These are phyloP conservation scores for Reticulitermes lucifugus DNA, from an alignment of 2,888 invertebrate genomes.

Conservation along the genomic window DNA sequence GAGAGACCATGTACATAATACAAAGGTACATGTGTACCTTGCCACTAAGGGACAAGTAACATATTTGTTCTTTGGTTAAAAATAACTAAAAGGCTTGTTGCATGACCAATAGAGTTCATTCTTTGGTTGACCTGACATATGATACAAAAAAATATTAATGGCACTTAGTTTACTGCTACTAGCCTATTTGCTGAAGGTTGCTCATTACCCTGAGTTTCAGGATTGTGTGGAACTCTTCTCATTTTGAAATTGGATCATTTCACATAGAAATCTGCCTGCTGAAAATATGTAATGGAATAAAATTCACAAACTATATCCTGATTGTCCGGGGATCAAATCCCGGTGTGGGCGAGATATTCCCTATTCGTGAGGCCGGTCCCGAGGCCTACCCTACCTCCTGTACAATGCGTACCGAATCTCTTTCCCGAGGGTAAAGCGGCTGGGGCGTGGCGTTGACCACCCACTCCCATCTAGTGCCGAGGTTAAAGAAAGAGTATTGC, in stretches of 20 bases:
- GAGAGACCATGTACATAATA: too few species aligned
- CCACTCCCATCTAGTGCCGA: too few species aligned
- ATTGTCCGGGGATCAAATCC: neutral
- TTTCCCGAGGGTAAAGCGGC: too few species aligned
- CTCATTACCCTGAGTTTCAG: slow-evolving; percentile 5
- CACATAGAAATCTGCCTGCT: neutral
- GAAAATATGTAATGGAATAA: neutral
- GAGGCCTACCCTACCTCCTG: too few species aligned
- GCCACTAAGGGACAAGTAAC: neutral
- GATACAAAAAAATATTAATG: slow-evolving; percentile 8
- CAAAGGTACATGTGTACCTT: neutral
- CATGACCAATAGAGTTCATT: neutral
- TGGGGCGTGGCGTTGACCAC: too few species aligned
- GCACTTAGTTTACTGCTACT: slow-evolving; percentile 13
- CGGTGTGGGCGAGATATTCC: too few species aligned
- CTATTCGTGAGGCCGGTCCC: too few species aligned
- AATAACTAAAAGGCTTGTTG: slow-evolving; percentile 5
- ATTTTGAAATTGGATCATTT: neutral
- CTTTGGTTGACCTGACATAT: slow-evolving; percentile 24
- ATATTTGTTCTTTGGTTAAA: slow-evolving; percentile 17
- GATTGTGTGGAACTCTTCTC: neutral
- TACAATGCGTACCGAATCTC: too few species aligned
- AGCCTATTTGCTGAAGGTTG: neutral
- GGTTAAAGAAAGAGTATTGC: too few species aligned
- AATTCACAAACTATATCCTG: neutral